phyloP scores from a whole-genome alignment of 2,888 invertebrate species.

The Rhingia campestris region DNA sequence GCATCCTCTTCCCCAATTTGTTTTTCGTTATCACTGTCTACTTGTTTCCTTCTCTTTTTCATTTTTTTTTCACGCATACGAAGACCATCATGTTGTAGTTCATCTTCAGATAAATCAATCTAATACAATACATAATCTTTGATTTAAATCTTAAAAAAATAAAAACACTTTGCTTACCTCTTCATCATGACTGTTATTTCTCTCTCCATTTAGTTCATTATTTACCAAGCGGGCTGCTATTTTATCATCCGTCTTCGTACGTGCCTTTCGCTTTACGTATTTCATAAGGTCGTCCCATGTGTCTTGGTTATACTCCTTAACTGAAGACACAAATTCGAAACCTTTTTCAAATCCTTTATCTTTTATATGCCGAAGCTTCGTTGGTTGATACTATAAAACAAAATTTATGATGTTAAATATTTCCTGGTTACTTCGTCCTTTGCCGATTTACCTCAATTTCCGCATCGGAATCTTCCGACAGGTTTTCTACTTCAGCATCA shows the following conservation, averaged over 20 bases:
- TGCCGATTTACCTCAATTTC: conserved; percentile 88
- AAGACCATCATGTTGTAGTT: conserved; percentile 88
- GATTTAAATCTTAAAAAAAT: background rate
- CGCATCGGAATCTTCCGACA: conserved; percentile 90
- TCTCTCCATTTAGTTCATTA: conserved; percentile 83
- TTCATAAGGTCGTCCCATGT: conserved; percentile 91
- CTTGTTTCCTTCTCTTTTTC: conserved; percentile 83
- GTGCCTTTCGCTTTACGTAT: conserved; percentile 90
- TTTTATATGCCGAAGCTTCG: conserved; percentile 88
- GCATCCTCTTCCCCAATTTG: conserved; percentile 83
- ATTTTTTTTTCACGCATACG: conserved; percentile 87
- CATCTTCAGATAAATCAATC: conserved; percentile 89
- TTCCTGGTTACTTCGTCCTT: conserved; percentile 55
- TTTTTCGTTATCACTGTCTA: conserved; percentile 81
- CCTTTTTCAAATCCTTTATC: conserved; percentile 90
- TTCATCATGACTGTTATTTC: conserved; percentile 84
- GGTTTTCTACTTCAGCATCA: conserved; percentile 90
- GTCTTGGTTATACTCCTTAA: conserved; percentile 91
- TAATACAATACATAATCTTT: conserved; percentile 76
- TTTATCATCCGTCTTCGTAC: conserved; percentile 92
- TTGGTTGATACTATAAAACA: conserved; percentile 89
- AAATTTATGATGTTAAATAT: background rate
- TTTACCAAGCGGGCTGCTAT: conserved; percentile 86
- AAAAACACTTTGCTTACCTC: conserved; percentile 75
- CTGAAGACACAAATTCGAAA: conserved; percentile 91